phyloP scores from a whole-genome alignment of 2,113 vertebrate genomes.

The Ceyx margarethae region DNA sequence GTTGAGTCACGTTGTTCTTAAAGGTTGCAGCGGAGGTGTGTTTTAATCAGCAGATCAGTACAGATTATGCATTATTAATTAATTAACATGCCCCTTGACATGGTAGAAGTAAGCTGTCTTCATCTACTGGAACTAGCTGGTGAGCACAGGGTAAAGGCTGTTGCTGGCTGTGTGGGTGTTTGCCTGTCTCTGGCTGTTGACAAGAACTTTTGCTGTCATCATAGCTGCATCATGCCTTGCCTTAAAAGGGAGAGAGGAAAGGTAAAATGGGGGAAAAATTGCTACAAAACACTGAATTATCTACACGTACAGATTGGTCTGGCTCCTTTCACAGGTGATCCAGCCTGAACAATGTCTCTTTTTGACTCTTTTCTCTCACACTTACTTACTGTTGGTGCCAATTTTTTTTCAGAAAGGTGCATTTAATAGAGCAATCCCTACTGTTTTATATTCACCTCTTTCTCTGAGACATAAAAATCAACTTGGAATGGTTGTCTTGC shows the following conservation, averaged over 20 bases:
- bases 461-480: background rate
- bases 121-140: background rate
- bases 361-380: background rate
- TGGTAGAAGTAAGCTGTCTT: background rate
- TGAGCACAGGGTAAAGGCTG: background rate
- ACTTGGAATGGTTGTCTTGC: background rate
- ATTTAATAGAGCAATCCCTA: background rate
- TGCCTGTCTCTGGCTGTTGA: background rate
- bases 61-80: background rate
- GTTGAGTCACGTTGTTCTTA: conserved; percentile 3
- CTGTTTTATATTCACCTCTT: background rate
- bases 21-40: background rate
- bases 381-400: background rate
- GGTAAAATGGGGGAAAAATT: background rate
- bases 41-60: conserved; percentile 57
- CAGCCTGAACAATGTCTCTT: background rate
- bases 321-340: background rate
- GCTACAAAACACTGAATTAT: background rate
- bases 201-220: background rate
- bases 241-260: background rate
- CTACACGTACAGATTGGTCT: background rate
- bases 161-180: background rate
- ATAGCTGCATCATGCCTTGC: conserved; percentile 16
- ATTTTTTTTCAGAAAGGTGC: background rate
- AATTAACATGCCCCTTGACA: background rate